Conservation (phyloP, 1,140 invertebrate genomes). For the Sitobion miscanthi region DNA sequence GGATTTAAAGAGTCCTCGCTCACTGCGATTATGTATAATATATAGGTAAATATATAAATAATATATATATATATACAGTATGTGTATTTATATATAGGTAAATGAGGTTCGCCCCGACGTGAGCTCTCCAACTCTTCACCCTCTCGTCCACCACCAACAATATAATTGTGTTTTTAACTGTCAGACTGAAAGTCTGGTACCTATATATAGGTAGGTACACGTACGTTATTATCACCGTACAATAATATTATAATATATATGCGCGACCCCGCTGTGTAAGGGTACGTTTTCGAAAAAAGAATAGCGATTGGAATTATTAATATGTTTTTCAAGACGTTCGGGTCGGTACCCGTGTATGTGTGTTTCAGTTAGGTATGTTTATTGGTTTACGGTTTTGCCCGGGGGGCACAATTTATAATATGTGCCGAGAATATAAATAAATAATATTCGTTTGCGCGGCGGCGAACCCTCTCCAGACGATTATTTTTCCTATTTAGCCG, state of each 20-base stretch:
- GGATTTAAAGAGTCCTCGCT: background rate
- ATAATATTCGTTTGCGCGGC: background rate
- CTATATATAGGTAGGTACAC: too few relatives aligned
- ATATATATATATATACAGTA: too few relatives aligned
- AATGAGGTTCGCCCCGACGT: background rate
- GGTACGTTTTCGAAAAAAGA: background rate
- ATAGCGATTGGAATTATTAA: background rate
- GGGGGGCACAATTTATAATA: background rate
- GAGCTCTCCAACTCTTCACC: background rate
- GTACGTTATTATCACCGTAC: background rate
- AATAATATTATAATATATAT: background rate
- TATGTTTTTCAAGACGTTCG: background rate
- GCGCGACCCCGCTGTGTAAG: background rate
- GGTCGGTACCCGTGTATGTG: background rate
- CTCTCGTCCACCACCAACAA: background rate
- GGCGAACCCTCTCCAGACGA: background rate
- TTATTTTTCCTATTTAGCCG: constrained; percentile 3
- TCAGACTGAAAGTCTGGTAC: background rate
- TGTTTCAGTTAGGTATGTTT: constrained; percentile 16
- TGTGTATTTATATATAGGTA: background rate
- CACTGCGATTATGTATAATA: background rate
- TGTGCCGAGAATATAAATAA: background rate
- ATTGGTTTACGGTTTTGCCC: background rate
- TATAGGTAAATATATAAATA: background rate
- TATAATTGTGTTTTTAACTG: constrained; percentile 6